phyloP scores from a whole-genome alignment of 2,888 invertebrate genomes.

The Acanthosoma haemorrhoidale region DNA sequence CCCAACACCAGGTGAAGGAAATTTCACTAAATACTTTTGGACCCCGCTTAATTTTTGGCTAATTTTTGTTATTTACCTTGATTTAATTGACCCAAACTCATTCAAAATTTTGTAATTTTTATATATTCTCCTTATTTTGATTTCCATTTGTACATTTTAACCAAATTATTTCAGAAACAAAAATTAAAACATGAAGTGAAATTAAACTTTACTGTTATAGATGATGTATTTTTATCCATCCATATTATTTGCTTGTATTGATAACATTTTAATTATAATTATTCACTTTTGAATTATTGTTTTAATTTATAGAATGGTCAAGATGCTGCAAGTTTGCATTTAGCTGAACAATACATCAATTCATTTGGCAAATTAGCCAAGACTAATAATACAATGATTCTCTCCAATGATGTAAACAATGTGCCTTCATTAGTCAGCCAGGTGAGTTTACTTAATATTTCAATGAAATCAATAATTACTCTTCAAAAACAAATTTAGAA shows the following conservation, averaged over 20 bases:
- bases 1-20: no score
- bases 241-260: neutral
- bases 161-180: no score
- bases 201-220: no score
- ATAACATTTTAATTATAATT: neutral
- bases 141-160: no score
- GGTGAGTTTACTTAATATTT: conserved; percentile 49
- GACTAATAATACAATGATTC: conserved; percentile 86
- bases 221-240: neutral
- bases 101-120: no score
- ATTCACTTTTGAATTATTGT: neutral
- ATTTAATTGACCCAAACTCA: no score
- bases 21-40: no score
- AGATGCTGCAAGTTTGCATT: conserved; percentile 82
- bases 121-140: no score
- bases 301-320: conserved; percentile 60
- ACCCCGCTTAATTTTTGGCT: no score
- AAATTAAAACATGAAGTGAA: no score
- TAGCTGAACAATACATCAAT: conserved; percentile 93
- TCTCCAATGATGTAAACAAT: conserved; percentile 85
- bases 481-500: no score
- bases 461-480: neutral
- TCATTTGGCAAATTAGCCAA: conserved; percentile 92
- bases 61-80: no score
- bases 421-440: conserved; percentile 73